These are phyloP conservation scores for Symphodus melops DNA, from an alignment of 2,113 vertebrate genomes.

Conservation along the genomic window DNA sequence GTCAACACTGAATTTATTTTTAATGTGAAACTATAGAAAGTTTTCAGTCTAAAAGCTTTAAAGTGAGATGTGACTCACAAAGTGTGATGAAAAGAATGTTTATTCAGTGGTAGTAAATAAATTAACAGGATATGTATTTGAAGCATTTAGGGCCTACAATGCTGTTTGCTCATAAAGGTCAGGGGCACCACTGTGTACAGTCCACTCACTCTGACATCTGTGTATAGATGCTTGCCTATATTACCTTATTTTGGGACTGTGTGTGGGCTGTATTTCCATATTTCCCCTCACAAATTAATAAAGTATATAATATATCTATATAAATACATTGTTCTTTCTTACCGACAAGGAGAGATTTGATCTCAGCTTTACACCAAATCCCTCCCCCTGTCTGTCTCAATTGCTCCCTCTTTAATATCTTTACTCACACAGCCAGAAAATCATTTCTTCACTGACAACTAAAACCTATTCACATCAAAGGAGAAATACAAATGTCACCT, in stretches of 20 bases:
- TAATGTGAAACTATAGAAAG: no score
- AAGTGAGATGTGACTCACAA: slow-evolving; percentile 5
- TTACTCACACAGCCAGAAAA: slow-evolving; percentile 4
- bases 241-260: no score
- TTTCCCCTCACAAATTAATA: no score
- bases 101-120: no score
- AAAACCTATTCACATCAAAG: slow-evolving; percentile 26
- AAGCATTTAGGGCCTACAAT: no score
- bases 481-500: slow-evolving; percentile 51
- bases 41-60: not conserved
- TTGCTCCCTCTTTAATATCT: slow-evolving; percentile 16
- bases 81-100: not conserved
- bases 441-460: not conserved
- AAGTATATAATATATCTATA: no score
- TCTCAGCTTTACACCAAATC: not conserved
- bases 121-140: no score
- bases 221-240: no score
- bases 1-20: slow-evolving; percentile 32
- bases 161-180: no score
- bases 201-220: no score
- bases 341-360: not conserved
- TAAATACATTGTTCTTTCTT: not conserved
- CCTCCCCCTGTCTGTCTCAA: not conserved
- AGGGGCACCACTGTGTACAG: no score
- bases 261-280: no score